Base-by-base conservation (phyloP, 2,888 invertebrate genomes). In the Falcaria lacertinaria region DNA sequence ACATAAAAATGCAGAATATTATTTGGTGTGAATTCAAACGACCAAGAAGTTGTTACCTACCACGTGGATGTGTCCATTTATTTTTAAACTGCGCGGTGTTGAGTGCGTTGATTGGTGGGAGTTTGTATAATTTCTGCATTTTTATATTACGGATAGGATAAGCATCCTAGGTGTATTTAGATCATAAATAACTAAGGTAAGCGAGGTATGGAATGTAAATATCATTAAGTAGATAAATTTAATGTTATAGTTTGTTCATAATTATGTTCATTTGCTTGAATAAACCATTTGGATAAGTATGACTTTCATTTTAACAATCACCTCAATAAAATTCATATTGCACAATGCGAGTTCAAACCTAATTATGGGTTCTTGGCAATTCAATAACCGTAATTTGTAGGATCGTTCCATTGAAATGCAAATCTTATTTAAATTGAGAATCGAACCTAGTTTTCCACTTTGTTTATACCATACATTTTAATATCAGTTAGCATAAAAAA, bases 241-340 rank as follows among this genome's bases (percentile, higher is more conserved):
- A 85, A 89, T 87, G 88, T 89, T 89, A 88, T 85, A 88, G 76
- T 88, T 88, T 89, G 88, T 89, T 89, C 88, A 83, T 86, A 85
- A 37, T 82, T 88, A 88, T 84, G 85, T 88, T 89, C 77, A 85
- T 85, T 88, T 89, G 89, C 89, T 89, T 89, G 83, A 89, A 87
- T 89, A 89, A 89, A 89, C 80, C 80, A 88, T 89, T 89, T 88
- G 87, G 84, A 88, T 87, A 85, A 82, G 47, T 63, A 70, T 52
- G 75, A 51, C 54, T 81, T 79, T 83, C 46, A 74, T 74, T 77
- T 69, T 28, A 28, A 37, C 37, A 46, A 47, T 47, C 45, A 42
- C 37, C 32, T 28, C 15, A 25, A 14, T 37, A 15, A 7, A n/a
- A n/a, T n/a, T 4, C 19, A 19, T 7, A 22, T 25, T 37, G 15